Conservation (phyloP, 2,888 invertebrate species). For the Erebia palarica region DNA sequence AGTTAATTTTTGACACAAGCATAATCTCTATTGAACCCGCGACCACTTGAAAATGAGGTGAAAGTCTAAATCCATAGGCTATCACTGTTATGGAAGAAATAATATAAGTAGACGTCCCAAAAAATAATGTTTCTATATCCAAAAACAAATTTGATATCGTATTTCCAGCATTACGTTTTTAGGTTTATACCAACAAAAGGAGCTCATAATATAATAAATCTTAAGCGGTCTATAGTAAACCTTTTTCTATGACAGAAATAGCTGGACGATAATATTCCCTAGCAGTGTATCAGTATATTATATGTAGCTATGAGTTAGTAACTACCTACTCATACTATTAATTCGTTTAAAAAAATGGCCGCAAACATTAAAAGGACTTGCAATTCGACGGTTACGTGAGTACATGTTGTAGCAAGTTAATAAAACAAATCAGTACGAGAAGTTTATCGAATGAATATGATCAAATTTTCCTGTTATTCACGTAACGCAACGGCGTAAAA, state of each 20-base stretch:
- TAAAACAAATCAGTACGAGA: neutral
- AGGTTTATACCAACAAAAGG: neutral
- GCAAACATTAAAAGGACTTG: too few species aligned
- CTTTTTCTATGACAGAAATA: conserved; percentile 10
- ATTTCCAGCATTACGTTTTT: neutral
- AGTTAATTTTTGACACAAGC: too few species aligned
- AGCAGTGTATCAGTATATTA: too few species aligned
- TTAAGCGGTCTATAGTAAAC: neutral
- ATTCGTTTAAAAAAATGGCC: too few species aligned
- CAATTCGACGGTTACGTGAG: too few species aligned
- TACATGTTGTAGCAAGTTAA: neutral
- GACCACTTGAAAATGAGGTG: too few species aligned
- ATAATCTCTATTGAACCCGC: too few species aligned
- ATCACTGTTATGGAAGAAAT: neutral
- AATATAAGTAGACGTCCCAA: neutral
- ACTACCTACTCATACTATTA: too few species aligned
- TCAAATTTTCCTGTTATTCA: conserved; percentile 7
- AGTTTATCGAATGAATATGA: neutral
- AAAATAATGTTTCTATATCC: neutral
- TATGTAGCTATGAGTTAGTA: too few species aligned
- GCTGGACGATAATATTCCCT: neutral
- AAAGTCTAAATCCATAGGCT: too few species aligned
- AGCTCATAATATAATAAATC: neutral
- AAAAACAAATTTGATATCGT: neutral
- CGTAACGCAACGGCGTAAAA: neutral